phyloP scores from a whole-genome alignment of 2,113 vertebrate genomes.

The Cottus gobio region DNA sequence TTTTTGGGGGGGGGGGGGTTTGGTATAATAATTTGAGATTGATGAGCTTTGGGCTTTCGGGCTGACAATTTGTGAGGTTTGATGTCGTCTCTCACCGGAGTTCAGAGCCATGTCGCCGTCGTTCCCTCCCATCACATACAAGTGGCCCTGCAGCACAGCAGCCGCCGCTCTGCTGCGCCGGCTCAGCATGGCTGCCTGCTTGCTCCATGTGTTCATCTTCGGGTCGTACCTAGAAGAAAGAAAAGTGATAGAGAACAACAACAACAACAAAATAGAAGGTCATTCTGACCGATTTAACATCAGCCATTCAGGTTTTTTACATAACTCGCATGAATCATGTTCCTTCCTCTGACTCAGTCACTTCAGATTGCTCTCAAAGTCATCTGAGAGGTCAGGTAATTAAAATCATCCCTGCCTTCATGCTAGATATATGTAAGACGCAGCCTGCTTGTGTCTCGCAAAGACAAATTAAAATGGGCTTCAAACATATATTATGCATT shows the following conservation, averaged over 20 bases:
- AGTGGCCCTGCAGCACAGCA: constrained; percentile 65
- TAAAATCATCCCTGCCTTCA: not conserved
- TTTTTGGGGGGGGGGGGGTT: no score
- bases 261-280: not conserved
- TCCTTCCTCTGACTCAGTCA: constrained; percentile 25
- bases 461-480: not conserved
- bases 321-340: not conserved
- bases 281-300: not conserved
- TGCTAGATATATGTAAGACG: not conserved
- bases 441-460: not conserved
- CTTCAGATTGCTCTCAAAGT: constrained; percentile 21
- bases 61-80: not conserved
- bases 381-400: constrained; percentile 23
- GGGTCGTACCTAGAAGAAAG: constrained; percentile 73
- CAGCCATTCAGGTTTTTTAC: constrained; percentile 12
- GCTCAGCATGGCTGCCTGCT: constrained; percentile 67
- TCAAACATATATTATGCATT: not conserved
- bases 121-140: constrained; percentile 78
- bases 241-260: not conserved
- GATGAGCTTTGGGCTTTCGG: not conserved
- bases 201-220: constrained; percentile 73
- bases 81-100: constrained; percentile 65
- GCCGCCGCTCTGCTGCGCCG: constrained; percentile 64
- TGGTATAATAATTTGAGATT: not conserved
- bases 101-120: constrained; percentile 71